Evolutionary conservation across 2,888 invertebrate species (phyloP).

Genomic region (Leptura quadrifasciata): DNA sequence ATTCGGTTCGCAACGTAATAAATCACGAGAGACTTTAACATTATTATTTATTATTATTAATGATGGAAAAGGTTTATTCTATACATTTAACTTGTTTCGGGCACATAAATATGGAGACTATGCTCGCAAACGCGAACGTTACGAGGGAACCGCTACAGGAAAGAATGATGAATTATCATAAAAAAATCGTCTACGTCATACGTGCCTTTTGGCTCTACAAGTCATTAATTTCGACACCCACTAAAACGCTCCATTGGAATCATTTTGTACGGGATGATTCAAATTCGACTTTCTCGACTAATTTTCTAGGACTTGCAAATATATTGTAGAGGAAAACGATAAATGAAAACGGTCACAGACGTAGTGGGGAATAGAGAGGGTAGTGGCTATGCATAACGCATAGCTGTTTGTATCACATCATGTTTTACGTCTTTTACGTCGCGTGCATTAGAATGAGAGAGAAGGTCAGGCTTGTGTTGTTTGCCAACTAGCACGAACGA

Average conservation of each 20-base stretch:
- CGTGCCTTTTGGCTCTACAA: not conserved
- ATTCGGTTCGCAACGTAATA: not conserved
- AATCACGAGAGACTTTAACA: not conserved
- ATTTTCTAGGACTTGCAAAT: too few species aligned
- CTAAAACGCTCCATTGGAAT: not conserved
- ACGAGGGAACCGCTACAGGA: not conserved
- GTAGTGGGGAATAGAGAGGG: too few species aligned
- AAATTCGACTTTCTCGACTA: not conserved
- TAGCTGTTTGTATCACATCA: too few species aligned
- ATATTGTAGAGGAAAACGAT: too few species aligned
- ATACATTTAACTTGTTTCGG: constrained; percentile 1
- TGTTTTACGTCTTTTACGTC: too few species aligned
- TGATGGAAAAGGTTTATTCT: constrained; percentile 1
- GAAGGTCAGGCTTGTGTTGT: too few species aligned
- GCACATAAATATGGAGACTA: not conserved
- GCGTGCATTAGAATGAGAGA: too few species aligned
- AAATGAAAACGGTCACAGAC: too few species aligned
- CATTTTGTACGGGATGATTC: not conserved
- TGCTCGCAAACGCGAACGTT: not conserved
- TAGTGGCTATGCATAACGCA: too few species aligned
- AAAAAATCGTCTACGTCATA: not conserved
- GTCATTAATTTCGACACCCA: not conserved
- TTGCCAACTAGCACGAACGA: too few species aligned
- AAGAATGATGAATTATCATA: constrained; percentile 1
- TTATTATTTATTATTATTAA: constrained; percentile 3